Conservation (phyloP, 2,888 invertebrate genomes). For the Pediacus dermestoides region DNA sequence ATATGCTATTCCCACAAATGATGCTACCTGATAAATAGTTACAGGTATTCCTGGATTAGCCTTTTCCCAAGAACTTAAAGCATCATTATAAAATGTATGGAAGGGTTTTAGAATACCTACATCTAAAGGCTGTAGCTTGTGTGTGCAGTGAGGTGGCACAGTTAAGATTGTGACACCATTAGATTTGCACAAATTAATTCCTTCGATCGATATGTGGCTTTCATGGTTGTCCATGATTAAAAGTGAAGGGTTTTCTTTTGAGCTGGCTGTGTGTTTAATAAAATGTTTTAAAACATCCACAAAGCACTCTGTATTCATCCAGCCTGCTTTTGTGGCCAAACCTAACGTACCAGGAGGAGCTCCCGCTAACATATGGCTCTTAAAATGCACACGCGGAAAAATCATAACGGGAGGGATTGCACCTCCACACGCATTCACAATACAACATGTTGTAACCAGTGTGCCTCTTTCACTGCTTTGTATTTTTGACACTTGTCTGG, state of each 20-base stretch:
- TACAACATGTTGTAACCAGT: slow-evolving; percentile 38
- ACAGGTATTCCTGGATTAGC: slow-evolving; percentile 34
- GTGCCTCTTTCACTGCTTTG: slow-evolving; percentile 44
- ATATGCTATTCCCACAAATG: slow-evolving; percentile 10
- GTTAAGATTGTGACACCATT: slow-evolving; percentile 43
- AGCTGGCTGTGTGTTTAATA: slow-evolving; percentile 34
- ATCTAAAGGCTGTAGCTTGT: slow-evolving; percentile 41
- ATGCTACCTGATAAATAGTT: slow-evolving; percentile 16
- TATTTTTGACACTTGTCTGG: slow-evolving; percentile 40
- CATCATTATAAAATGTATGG: slow-evolving; percentile 7
- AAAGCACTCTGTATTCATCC: slow-evolving; percentile 38
- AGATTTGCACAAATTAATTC: slow-evolving; percentile 37
- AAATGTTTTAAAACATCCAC: slow-evolving; percentile 35
- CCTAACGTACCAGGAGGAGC: slow-evolving; percentile 11
- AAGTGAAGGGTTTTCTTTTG: slow-evolving; percentile 26
- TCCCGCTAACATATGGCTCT: slow-evolving; percentile 12
- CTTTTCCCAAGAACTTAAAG: slow-evolving; percentile 35
- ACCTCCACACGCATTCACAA: slow-evolving; percentile 41
- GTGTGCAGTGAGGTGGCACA: slow-evolving; percentile 43
- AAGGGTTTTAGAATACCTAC: slow-evolving; percentile 17
- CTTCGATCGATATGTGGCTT: slow-evolving; percentile 30
- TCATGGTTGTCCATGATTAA: slow-evolving; percentile 39
- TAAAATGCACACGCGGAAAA: slow-evolving; percentile 15
- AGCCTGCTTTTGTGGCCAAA: too few species aligned
- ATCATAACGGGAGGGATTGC: slow-evolving; percentile 42